A percentile compares a stretch with the other conserved stretches of the same genome.
These are phyloP conservation scores for Aricia agestis DNA, from an alignment of 1,140 invertebrate species.

Conservation along the genomic window DNA sequence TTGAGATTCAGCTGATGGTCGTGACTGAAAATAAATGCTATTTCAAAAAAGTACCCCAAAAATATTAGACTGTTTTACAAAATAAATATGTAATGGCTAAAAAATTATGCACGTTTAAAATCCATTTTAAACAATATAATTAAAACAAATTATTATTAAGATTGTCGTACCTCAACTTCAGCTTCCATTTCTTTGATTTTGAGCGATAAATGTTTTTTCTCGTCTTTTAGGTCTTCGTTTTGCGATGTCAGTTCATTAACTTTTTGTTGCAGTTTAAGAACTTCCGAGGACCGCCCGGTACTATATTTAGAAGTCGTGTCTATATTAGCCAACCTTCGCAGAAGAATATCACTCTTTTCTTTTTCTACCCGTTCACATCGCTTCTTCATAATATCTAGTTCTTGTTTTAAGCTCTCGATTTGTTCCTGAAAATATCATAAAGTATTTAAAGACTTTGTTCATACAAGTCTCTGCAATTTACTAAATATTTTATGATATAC, in stretches of 20 bases:
- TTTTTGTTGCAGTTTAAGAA: conserved; percentile 86
- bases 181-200: conserved; percentile 84
- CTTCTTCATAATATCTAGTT: conserved; percentile 81
- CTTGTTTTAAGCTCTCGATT: conserved; percentile 81
- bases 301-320: conserved; percentile 85
- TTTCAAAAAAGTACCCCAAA: not conserved
- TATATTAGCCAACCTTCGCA: conserved; percentile 84
- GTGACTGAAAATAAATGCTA: conserved; percentile 44
- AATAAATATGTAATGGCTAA: too few relatives aligned
- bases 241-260: conserved; percentile 87
- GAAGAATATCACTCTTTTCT: conserved; percentile 90
- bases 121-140: too few relatives aligned
- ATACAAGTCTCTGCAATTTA: not conserved
- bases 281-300: conserved; percentile 79
- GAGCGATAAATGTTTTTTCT: conserved; percentile 85
- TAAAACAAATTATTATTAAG: too few relatives aligned
- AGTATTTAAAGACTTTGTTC: conserved; percentile 10
- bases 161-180: conserved; percentile 76
- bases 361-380: conserved; percentile 88
- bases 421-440: conserved; percentile 74
- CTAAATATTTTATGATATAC: conserved; percentile 33
- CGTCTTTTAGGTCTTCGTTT: conserved; percentile 87
- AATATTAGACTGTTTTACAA: too few relatives aligned
- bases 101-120: too few relatives aligned
- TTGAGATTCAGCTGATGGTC: conserved; percentile 75